Evolutionary conservation across 1,140 invertebrate genomes (phyloP).

Genomic region (Asbolus verrucosus): DNA sequence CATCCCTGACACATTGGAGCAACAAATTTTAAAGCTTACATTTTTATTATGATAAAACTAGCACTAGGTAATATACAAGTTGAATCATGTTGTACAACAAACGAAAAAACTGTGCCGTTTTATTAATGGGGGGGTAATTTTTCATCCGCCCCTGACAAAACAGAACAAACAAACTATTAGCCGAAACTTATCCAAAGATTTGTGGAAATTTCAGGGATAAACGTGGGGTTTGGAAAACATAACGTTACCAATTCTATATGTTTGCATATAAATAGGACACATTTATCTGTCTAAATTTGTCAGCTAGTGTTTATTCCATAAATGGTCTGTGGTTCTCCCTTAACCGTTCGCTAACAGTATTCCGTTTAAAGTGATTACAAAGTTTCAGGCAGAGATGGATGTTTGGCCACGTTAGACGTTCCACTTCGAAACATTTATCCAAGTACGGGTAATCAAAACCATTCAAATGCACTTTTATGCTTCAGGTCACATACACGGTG

Average conservation of each 20-base stretch:
- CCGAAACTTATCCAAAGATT: conserved; percentile 20
- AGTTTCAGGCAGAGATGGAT: conserved; percentile 37
- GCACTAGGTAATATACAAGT: conserved; percentile 1
- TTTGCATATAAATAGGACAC: conserved; percentile 34
- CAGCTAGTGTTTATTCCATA: conserved; percentile 33
- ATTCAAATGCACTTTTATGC: background rate
- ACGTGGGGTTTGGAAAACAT: background rate
- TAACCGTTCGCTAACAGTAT: conserved; percentile 35
- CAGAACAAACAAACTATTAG: conserved; percentile 6
- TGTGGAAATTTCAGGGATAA: conserved; percentile 6
- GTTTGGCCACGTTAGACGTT: conserved; percentile 14
- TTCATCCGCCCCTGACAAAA: conserved; percentile 27
- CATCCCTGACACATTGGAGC: conserved; percentile 16
- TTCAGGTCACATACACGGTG: background rate
- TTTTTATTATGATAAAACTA: conserved; percentile 22
- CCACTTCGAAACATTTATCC: conserved; percentile 16
- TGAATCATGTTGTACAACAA: conserved; percentile 9
- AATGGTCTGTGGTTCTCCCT: conserved; percentile 34
- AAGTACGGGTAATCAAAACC: background rate
- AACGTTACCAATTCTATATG: conserved; percentile 33
- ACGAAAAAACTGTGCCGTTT: conserved; percentile 9
- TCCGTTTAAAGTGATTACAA: conserved; percentile 36
- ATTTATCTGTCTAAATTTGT: conserved; percentile 38
- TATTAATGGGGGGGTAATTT: conserved; percentile 15
- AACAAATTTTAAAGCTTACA: conserved; percentile 9